phyloP scores from a whole-genome alignment of 2,113 vertebrate genomes.

The Notarius lentiginosus region DNA sequence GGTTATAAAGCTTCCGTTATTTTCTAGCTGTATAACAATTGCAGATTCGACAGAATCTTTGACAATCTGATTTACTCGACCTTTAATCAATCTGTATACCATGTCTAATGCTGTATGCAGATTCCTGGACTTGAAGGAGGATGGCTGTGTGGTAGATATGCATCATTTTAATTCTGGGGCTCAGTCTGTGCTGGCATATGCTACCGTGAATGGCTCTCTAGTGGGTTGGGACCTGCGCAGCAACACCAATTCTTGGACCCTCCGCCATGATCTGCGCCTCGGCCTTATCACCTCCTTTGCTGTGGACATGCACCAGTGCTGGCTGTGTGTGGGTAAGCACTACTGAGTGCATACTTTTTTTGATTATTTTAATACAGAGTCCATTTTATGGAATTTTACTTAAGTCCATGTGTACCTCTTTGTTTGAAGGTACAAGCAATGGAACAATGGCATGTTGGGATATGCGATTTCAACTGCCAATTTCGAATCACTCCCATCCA shows the following conservation, averaged over 20 bases:
- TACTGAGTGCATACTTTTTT: background rate
- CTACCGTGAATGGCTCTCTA: slow-evolving; percentile 91
- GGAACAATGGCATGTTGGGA: slow-evolving; percentile 99
- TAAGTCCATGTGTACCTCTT: background rate
- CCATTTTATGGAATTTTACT: background rate
- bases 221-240: slow-evolving; percentile 95
- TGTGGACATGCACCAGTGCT: slow-evolving; percentile 97
- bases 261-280: slow-evolving; percentile 89
- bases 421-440: slow-evolving; percentile 86
- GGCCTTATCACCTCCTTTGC: slow-evolving; percentile 97
- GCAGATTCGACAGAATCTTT: background rate
- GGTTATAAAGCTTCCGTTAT: background rate
- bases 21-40: background rate
- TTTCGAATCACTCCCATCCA: slow-evolving; percentile 94
- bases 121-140: slow-evolving; percentile 86
- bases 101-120: slow-evolving; percentile 61
- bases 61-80: background rate
- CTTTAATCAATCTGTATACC: background rate
- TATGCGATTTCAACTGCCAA: slow-evolving; percentile 97
- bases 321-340: slow-evolving; percentile 91
- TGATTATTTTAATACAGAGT: background rate
- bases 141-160: slow-evolving; percentile 93
- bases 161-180: slow-evolving; percentile 94
- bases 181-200: slow-evolving; percentile 92
- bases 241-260: slow-evolving; percentile 86